phyloP scores from a whole-genome alignment of 1,140 invertebrate genomes.

The Heterodera carotae region DNA sequence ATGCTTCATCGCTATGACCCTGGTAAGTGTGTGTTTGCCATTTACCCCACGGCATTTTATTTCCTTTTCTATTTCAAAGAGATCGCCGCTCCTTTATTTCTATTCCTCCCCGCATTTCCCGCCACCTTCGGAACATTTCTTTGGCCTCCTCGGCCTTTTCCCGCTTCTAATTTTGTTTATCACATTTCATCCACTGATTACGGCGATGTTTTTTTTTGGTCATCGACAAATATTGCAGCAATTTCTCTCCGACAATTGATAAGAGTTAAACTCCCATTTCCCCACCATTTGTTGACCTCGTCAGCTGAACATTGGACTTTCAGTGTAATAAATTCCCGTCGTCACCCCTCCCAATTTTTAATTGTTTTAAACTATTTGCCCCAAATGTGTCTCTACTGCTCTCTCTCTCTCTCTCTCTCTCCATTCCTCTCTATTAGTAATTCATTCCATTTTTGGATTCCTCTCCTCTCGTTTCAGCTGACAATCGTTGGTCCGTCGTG shows the following conservation, averaged over 20 bases:
- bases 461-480: constrained; percentile 66
- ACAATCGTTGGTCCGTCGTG: constrained; percentile 74
- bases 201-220: constrained; percentile 1
- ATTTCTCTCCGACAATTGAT: background rate
- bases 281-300: background rate
- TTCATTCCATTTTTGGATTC: background rate
- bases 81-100: too few species aligned
- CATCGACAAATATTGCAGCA: background rate
- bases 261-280: background rate
- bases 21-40: constrained; percentile 62
- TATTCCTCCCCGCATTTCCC: background rate
- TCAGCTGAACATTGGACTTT: background rate
- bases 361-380: background rate
- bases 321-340: background rate
- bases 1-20: constrained; percentile 79
- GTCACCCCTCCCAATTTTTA: too few species aligned
- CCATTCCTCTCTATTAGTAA: too few species aligned
- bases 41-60: too few species aligned
- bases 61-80: too few species aligned
- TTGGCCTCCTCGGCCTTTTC: too few species aligned
- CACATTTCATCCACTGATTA: background rate
- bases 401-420: too few species aligned
- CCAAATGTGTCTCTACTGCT: too few species aligned
- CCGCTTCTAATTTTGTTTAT: background rate
- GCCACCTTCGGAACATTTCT: background rate